Conservation (phyloP, 1,140 invertebrate species). For the Sarcophaga bullata region DNA sequence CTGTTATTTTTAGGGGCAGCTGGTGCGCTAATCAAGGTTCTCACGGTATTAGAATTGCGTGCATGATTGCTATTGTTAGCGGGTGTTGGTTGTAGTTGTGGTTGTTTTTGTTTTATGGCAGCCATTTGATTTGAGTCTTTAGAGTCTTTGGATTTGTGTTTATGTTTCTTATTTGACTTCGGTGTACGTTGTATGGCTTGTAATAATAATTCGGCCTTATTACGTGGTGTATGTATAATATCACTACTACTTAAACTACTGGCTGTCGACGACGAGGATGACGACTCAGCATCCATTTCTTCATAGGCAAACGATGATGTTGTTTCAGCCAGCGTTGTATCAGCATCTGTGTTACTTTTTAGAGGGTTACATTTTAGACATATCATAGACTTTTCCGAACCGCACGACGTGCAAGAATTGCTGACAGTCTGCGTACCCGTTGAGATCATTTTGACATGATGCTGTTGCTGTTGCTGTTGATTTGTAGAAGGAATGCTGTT, state of each 20-base stretch:
- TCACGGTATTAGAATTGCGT: not conserved
- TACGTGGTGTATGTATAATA: conserved; percentile 60
- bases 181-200: conserved; percentile 65
- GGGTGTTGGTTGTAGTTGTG: not conserved
- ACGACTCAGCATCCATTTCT: conserved; percentile 43
- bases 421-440: conserved; percentile 61
- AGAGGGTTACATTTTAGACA: conserved; percentile 57
- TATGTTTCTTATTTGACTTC: conserved; percentile 48
- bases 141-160: conserved; percentile 45
- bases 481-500: conserved; percentile 34
- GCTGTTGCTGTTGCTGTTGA: not conserved
- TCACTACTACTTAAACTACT: conserved; percentile 56
- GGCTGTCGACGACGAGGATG: conserved; percentile 55
- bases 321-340: conserved; percentile 8
- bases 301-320: not conserved
- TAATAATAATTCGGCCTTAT: conserved; percentile 61
- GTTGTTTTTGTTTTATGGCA: conserved; percentile 6
- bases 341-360: conserved; percentile 13
- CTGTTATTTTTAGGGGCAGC: not conserved
- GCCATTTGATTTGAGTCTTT: conserved; percentile 7
- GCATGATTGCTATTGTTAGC: conserved; percentile 37
- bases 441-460: conserved; percentile 58
- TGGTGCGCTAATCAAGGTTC: not conserved
- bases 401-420: conserved; percentile 63
- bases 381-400: conserved; percentile 60